Conservation (phyloP, 2,797 vertebrate species). For the Siniperca obscura region DNA sequence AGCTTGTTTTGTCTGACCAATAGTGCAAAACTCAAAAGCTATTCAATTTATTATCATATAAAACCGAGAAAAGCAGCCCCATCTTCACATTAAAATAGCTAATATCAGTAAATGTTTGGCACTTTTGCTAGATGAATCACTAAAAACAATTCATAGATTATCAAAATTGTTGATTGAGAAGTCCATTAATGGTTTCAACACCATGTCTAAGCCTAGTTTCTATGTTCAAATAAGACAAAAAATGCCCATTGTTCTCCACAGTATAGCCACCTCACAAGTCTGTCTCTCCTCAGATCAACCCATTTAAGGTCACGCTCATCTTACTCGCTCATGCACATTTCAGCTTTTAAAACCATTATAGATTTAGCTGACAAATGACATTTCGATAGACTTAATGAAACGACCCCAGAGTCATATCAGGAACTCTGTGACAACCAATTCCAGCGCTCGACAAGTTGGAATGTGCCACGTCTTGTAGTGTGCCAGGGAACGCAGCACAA, state of each 20-base stretch:
- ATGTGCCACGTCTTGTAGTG: conserved; percentile 41
- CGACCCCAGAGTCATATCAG: conserved; percentile 50
- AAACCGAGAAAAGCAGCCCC: background rate
- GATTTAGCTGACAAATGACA: conserved; percentile 63
- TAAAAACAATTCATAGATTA: background rate
- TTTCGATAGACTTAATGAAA: conserved; percentile 60
- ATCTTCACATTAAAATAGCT: background rate
- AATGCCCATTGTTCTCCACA: background rate
- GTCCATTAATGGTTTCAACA: background rate
- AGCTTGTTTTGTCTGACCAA: background rate
- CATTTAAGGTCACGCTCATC: conserved; percentile 57
- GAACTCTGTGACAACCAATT: conserved; percentile 53
- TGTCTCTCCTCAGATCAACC: conserved; percentile 29
- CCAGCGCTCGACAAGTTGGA: conserved; percentile 57
- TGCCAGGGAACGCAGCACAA: conserved; percentile 50
- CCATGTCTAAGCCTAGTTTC: background rate
- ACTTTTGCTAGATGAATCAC: background rate
- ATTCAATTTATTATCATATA: background rate
- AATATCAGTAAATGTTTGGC: background rate
- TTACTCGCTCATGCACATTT: conserved; percentile 29
- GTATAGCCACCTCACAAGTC: background rate
- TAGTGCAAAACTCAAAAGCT: background rate
- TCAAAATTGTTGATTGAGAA: background rate
- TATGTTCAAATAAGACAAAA: background rate
- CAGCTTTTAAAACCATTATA: conserved; percentile 48